Base-by-base conservation (phyloP, 1,140 invertebrate genomes). In the Ganaspis sp. region DNA sequence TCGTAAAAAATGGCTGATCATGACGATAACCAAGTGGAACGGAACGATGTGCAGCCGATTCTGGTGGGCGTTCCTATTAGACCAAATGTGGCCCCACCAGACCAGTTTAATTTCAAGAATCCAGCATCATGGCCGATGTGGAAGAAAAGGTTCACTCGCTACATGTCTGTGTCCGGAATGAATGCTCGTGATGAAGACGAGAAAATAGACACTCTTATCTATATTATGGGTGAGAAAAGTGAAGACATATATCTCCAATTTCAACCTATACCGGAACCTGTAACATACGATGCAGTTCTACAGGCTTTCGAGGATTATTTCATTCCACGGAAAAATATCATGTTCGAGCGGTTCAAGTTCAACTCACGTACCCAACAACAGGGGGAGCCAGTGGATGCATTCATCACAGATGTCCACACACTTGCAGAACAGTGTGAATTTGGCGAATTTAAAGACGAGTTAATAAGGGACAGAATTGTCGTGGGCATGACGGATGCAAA, bases 391-490 rank as follows among this genome's bases (percentile, higher is more conserved):
- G 84, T 87, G 1, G 88, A 91, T 75, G 74, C 78, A n/a, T 91
- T 88, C 79, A 85, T 90, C 19, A 89, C 86, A 12, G 71, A 81
- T 9, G 74, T 90, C 29, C 86, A 90, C 75, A 74, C 77, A 1
- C 69, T 89, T 19, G 84, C 85, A 19, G 84, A 88, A 58, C 72
- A 84, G 45, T 91, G 90, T 76, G 82, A 88, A 0, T 91, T 86
- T 78, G 85, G 82, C 15, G 74, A 53, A 2, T 72, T 90, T 8
- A 74, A 83, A 34, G 87, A 90, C 15, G 82, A 86, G 64, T 74
- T 90, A 40, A 89, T 90, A 19, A 45, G 88, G 38, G 89, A 89
- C 70, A 76, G 84, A 45, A 86, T 91, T 26, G 85, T 90, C 0
- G 86, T 90, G 5, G 87, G 88, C 12, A 72, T 87, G n/a, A 23